Percentiles rank a stretch among this genome's conserved stretches.
Evolutionary conservation across 1,140 invertebrate species (phyloP).

Genomic region (Drosophila santomea): DNA sequence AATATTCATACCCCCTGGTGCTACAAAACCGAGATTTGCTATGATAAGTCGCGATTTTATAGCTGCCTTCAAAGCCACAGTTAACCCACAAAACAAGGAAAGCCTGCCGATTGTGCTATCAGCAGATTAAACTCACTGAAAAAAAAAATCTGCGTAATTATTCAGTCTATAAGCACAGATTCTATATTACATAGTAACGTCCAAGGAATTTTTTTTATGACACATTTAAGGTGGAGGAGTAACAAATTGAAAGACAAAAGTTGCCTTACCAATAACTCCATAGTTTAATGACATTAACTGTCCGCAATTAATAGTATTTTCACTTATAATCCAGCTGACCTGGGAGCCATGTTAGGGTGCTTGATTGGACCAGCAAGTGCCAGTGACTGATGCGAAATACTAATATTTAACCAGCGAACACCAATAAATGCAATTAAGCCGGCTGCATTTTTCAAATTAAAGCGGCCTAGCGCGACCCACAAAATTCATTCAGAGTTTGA

Average conservation of each 20-base stretch:
- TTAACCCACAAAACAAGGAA: neutral
- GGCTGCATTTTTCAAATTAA: neutral
- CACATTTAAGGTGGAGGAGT: too few species aligned
- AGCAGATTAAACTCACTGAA: neutral
- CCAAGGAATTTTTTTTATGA: too few species aligned
- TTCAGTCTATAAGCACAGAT: neutral
- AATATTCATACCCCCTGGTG: conserved; percentile 6
- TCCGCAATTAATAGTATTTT: neutral
- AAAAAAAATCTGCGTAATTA: neutral
- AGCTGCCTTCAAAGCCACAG: neutral
- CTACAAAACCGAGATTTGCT: neutral
- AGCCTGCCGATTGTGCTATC: conserved; percentile 8
- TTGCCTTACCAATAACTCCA: too few species aligned
- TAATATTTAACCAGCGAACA: neutral
- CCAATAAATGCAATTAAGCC: neutral
- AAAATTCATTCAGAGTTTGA: conserved; percentile 22
- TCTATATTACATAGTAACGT: too few species aligned
- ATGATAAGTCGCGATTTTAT: conserved; percentile 22
- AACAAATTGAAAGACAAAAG: too few species aligned
- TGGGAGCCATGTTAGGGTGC: neutral
- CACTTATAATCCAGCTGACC: neutral
- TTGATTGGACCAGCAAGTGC: neutral
- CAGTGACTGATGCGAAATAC: neutral
- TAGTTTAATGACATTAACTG: neutral
- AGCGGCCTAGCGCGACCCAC: conserved; percentile 37